These are phyloP conservation scores for Gonatopus flavifemur DNA, from an alignment of 1,140 invertebrate genomes.

Conservation along the genomic window DNA sequence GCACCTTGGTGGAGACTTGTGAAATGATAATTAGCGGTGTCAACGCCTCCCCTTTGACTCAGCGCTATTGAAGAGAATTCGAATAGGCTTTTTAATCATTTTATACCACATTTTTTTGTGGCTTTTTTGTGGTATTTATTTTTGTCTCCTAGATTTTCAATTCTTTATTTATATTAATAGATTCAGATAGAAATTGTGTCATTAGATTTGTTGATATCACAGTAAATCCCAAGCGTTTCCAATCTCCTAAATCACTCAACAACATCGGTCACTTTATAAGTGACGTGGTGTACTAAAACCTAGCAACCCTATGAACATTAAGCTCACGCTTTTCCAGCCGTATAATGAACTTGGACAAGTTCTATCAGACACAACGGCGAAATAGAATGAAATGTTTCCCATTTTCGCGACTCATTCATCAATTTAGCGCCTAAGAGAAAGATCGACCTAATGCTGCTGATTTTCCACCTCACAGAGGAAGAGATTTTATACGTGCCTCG, in stretches of 20 bases:
- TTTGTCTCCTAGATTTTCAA: too few relatives aligned
- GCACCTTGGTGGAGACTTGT: background rate
- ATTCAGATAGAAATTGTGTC: too few relatives aligned
- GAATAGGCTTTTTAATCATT: too few relatives aligned
- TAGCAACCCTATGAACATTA: slow-evolving; percentile 26
- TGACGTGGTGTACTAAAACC: slow-evolving; percentile 15
- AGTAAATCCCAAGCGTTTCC: too few relatives aligned
- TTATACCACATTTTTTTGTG: too few relatives aligned
- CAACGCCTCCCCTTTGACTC: slow-evolving; percentile 12
- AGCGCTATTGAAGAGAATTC: slow-evolving; percentile 6
- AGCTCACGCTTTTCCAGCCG: slow-evolving; percentile 28
- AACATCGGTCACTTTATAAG: slow-evolving; percentile 35
- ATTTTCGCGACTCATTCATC: slow-evolving; percentile 51
- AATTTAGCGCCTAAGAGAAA: slow-evolving; percentile 46
- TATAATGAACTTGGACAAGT: slow-evolving; percentile 55
- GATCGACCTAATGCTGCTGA: slow-evolving; percentile 15
- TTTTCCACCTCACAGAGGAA: too few relatives aligned
- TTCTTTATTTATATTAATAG: too few relatives aligned
- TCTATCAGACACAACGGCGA: slow-evolving; percentile 44
- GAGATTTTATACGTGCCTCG: too few relatives aligned
- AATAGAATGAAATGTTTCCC: slow-evolving; percentile 40
- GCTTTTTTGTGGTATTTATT: too few relatives aligned
- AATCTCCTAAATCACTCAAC: slow-evolving; percentile 17
- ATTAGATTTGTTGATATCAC: too few relatives aligned
- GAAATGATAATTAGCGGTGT: slow-evolving; percentile 9